Conservation (phyloP, 2,888 invertebrate species). For the Tenthredo notha region DNA sequence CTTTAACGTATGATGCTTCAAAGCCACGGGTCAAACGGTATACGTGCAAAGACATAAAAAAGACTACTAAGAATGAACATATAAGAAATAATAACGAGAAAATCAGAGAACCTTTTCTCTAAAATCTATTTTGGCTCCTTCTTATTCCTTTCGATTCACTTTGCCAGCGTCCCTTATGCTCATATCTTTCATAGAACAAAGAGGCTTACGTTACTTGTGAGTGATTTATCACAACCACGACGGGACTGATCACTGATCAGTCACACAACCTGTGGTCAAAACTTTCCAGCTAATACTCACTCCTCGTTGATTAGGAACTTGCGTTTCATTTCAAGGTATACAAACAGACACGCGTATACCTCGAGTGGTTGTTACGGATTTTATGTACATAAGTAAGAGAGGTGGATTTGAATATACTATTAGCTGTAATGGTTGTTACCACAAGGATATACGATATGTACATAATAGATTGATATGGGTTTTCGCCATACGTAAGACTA, state of each 20-base stretch:
- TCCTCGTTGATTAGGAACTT: background rate
- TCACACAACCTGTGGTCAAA: background rate
- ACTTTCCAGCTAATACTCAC: background rate
- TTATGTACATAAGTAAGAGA: conserved; percentile 23
- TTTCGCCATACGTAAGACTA: background rate
- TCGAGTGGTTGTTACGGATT: background rate
- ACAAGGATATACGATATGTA: conserved; percentile 27
- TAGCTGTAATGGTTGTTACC: conserved; percentile 30
- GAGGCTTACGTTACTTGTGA: background rate
- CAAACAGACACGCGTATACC: background rate
- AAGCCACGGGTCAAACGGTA: conserved; percentile 20
- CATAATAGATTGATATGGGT: conserved; percentile 37
- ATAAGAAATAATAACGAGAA: background rate
- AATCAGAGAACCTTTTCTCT: background rate
- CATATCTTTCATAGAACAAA: background rate
- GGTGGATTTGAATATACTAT: conserved; percentile 37
- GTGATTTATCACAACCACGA: background rate
- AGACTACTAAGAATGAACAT: background rate
- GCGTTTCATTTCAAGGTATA: background rate
- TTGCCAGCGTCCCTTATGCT: conserved; percentile 12
- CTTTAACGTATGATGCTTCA: conserved; percentile 14
- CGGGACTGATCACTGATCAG: background rate
- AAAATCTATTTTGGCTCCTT: background rate
- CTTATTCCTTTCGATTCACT: background rate
- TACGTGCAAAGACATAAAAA: background rate